Evolutionary conservation across 2,888 invertebrate genomes (phyloP).

Genomic region (Pomacea canaliculata): DNA sequence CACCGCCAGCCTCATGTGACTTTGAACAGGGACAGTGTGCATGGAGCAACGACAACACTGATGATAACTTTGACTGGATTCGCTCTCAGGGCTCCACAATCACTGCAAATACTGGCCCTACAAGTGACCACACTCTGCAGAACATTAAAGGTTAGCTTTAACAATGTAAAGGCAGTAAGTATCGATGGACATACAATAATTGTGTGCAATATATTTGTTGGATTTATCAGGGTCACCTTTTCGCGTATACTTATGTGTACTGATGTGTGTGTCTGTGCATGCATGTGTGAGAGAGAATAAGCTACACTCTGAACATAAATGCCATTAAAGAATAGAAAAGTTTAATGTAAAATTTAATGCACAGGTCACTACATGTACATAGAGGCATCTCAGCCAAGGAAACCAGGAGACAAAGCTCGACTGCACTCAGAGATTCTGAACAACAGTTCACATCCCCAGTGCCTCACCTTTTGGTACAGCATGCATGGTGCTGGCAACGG

Average conservation of each 20-base stretch:
- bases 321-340: no score
- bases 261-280: no score
- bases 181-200: no score
- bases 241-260: no score
- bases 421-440: conserved; percentile 46
- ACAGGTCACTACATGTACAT: conserved; percentile 59
- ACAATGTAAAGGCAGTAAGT: no score
- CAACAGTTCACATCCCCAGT: conserved; percentile 44
- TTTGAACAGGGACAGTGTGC: conserved; percentile 58
- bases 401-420: conserved; percentile 74
- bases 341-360: background rate
- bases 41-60: conserved; percentile 43
- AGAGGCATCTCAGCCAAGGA: conserved; percentile 71
- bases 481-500: conserved; percentile 59
- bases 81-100: conserved; percentile 49
- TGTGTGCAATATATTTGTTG: no score
- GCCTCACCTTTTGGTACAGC: conserved; percentile 65
- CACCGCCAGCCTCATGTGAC: conserved; percentile 53
- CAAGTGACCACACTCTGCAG: conserved; percentile 85
- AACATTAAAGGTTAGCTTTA: conserved; percentile 51
- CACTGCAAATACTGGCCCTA: conserved; percentile 78
- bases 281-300: no score
- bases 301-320: no score
- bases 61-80: conserved; percentile 62
- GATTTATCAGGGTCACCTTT: no score